Percentiles rank a stretch among this genome's conserved stretches.
phyloP scores from a whole-genome alignment of 2,797 vertebrate genomes.

The Dendrocincla tyrannina region DNA sequence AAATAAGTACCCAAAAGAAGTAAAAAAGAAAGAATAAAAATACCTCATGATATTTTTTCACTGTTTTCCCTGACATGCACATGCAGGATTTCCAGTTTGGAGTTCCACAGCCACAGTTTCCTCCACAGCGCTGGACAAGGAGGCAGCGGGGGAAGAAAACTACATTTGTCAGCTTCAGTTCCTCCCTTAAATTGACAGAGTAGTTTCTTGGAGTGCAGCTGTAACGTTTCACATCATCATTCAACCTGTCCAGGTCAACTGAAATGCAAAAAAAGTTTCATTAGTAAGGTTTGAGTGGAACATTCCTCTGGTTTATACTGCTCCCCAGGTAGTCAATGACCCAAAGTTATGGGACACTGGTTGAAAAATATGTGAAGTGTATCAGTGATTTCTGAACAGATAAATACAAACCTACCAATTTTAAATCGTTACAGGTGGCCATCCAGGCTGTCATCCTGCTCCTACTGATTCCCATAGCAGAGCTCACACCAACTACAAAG shows the following conservation, averaged over 20 bases:
- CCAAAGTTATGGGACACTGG: background rate
- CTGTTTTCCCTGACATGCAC: constrained; percentile 85
- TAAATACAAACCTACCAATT: background rate
- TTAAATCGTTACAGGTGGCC: background rate
- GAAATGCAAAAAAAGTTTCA: constrained; percentile 48
- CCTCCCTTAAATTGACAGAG: constrained; percentile 93
- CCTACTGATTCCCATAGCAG: background rate
- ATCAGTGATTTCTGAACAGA: background rate
- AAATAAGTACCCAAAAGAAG: background rate
- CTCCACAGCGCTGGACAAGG: constrained; percentile 92
- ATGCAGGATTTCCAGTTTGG: constrained; percentile 88
- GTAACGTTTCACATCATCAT: constrained; percentile 92
- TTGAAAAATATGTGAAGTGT: background rate
- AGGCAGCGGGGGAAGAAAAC: constrained; percentile 97
- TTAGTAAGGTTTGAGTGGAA: background rate
- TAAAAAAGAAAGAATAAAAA: background rate
- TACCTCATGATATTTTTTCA: constrained; percentile 93
- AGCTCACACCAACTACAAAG: background rate
- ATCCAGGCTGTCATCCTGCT: background rate
- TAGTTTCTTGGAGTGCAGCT: constrained; percentile 96
- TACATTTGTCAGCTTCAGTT: constrained; percentile 85
- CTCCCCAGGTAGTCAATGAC: background rate
- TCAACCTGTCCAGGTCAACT: constrained; percentile 93
- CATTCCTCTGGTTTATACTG: background rate
- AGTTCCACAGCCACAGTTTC: constrained; percentile 93